Evolutionary conservation across 2,113 vertebrate genomes (phyloP).

Genomic region (Cyrtonyx montezumae): DNA sequence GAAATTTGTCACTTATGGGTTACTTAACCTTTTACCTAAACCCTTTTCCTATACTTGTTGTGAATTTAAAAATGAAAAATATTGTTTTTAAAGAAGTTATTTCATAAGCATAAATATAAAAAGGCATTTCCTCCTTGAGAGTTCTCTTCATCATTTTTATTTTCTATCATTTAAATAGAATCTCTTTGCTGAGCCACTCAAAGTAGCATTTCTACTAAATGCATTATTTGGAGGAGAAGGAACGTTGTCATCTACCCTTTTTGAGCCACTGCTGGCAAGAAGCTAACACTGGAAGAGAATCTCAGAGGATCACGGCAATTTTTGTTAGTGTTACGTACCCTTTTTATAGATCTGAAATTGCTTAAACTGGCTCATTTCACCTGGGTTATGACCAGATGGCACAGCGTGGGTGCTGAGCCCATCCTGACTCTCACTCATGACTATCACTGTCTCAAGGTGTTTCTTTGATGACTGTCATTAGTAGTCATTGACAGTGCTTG

Average conservation of each 20-base stretch:
- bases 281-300: background rate
- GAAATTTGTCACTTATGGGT: background rate
- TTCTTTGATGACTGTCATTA: background rate
- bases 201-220: background rate
- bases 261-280: background rate
- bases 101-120: background rate
- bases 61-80: background rate
- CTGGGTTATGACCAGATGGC: background rate
- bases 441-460: accelerated
- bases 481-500: background rate
- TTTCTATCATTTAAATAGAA: background rate
- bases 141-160: background rate
- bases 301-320: background rate
- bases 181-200: background rate
- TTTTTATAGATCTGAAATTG: background rate
- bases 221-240: background rate
- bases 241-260: background rate
- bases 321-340: background rate
- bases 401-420: background rate
- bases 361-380: background rate
- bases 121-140: background rate
- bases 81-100: accelerated
- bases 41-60: background rate
- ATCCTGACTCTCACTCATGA: accelerated
- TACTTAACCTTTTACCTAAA: background rate